Evolutionary conservation across 2,113 vertebrate species (phyloP), one percentile per base, ranked within the genome.

Genomic region (Elanus axillaris): DNA sequence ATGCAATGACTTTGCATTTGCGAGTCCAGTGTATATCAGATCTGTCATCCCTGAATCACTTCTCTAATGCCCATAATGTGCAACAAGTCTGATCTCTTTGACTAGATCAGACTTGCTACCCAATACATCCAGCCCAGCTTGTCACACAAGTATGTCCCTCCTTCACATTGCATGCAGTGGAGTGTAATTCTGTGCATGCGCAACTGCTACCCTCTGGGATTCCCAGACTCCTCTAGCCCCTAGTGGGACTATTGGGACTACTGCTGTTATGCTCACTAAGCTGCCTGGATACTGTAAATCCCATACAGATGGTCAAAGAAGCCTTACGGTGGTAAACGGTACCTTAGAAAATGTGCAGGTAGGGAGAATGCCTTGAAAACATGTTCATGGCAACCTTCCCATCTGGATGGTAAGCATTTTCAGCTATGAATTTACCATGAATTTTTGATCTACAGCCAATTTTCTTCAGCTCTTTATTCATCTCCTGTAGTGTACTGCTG

Each of bases 11-110:
- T 67, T 69, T 34, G 53, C 12, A 10, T 13, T 36, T 31, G 6
- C 2, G 5, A 74, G 27, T 32, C 15, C 9, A 38, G 2, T 0
- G 0, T 31, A 4, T 4, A 3, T 9, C 10, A 7, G 7, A 26
- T 72, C 86, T 52, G 4, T 17, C 38, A 52, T 1, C 4, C 40
- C 43, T 69, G 29, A 73, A 58, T 58, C 16, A 14, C 22, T 79
- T 40, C 43, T 36, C 4, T 36, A 48, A 27, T 1, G 1, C 16
- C 25, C 15, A 5, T 9, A 16, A 22, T 12, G 14, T 8, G 13
- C 23, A 79, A 19, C 7, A 56, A 29, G 9, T 12, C 20, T 60
- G 29, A 43, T 13, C 5, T 43, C 36, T 53, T 42, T 53, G 36
- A 29, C 34, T 52, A 45, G 43, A 45, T 48, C 16, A 27, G 21